Evolutionary conservation across 2,113 vertebrate species (phyloP).

Genomic region (Siniperca chuatsi): DNA sequence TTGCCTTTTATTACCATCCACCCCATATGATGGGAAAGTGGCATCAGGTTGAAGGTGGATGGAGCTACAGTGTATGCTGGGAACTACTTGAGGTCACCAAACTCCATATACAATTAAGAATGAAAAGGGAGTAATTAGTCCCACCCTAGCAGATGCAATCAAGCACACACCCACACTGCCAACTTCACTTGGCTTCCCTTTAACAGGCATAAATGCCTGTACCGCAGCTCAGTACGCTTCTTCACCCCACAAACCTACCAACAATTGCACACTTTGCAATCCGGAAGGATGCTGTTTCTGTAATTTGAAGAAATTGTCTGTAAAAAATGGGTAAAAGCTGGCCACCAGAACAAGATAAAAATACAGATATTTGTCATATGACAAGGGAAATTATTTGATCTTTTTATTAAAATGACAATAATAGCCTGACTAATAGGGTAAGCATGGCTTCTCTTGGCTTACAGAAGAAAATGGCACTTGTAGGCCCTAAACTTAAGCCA

Average conservation of each 20-base stretch:
- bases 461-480: slow-evolving; percentile 40
- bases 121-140: slow-evolving; percentile 5
- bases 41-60: neutral
- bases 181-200: neutral
- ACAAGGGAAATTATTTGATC: slow-evolving; percentile 25
- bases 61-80: neutral
- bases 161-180: slow-evolving; percentile 20
- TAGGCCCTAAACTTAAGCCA: slow-evolving; percentile 40
- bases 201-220: neutral
- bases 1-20: neutral
- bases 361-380: slow-evolving; percentile 8
- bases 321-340: neutral
- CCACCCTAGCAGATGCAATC: neutral
- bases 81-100: neutral
- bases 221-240: neutral
- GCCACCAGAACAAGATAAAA: neutral
- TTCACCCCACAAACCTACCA: neutral
- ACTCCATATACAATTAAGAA: neutral
- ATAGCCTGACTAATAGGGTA: slow-evolving; percentile 45
- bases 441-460: slow-evolving; percentile 51
- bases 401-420: slow-evolving; percentile 53
- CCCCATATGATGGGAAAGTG: neutral
- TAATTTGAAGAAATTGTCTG: neutral
- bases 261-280: neutral
- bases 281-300: neutral